Base-by-base conservation (phyloP, 2,113 vertebrate species). In the Cololabis saira region DNA sequence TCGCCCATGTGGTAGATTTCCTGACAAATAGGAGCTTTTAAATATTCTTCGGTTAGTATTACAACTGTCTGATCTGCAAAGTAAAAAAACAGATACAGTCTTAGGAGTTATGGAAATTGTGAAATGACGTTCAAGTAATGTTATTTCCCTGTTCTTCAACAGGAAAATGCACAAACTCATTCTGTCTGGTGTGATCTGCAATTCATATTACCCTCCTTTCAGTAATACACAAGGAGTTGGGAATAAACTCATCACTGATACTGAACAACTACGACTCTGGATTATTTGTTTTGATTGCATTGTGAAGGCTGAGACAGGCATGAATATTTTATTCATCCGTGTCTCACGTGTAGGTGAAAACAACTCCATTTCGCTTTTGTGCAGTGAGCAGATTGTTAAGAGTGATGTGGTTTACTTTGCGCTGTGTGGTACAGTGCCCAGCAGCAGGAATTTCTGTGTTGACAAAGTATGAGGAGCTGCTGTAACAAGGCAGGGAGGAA, bases 401-500 rank as follows among this genome's bases (percentile, higher is more conserved):
- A 51, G 70, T 16, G 37, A 73, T 41, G 55, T 41, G 52, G 71
- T 85, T 80, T 83, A 80, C 56, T 81, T 56, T 76, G 70, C 50
- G 54, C 47, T 60, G 49, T 66, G 80, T 61, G 70, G 53, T 76
- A 45, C 53, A 48, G 63, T 69, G 81, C 77, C 82, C 19, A 17
- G 81, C 83, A 83, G 86, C 71, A 80, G 80, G 81, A 83, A 67
- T 77, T 67, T 74, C 67, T 78, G 56, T 82, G 81, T 74, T 80
- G 80, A 83, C 83, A 84, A 77, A 80, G 67, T 84, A 71, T 69
- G 70, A 73, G 51, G 73, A 58, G 73, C 67, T 84, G 64, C 78
- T 76, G 71, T 80, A 78, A 87, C 78, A 71, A 69, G 83, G 66
- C 74, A 80, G 65, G 63, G 71, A 85, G 86, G 85, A 87, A 81